Conservation (phyloP, 2,888 invertebrate species). For the Lasioglossum figueresi region DNA sequence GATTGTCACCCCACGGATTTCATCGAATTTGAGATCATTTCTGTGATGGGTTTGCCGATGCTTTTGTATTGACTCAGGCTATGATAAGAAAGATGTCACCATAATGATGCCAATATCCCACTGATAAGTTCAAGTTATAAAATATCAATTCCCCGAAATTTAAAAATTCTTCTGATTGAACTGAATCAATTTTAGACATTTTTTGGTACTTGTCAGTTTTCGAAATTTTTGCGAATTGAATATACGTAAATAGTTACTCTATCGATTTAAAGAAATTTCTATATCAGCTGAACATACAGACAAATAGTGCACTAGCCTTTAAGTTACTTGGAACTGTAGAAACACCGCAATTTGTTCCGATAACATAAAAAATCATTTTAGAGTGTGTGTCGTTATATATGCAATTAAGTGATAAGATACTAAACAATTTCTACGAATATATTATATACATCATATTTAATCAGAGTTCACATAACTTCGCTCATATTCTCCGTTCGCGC, state of each 20-base stretch:
- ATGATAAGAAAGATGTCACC: background rate
- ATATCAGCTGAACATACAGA: background rate
- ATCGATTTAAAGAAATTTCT: background rate
- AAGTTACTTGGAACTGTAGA: background rate
- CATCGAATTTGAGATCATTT: background rate
- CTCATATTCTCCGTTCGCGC: background rate
- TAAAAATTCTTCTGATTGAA: background rate
- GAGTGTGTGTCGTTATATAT: background rate
- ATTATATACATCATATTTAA: background rate
- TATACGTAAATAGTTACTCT: background rate
- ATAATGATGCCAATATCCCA: background rate
- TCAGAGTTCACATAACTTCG: background rate
- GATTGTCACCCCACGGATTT: background rate
- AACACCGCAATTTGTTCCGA: background rate
- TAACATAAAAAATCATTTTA: background rate
- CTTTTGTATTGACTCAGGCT: background rate
- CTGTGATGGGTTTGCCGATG: background rate
- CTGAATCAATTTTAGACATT: background rate
- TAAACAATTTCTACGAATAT: background rate
- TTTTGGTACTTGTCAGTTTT: background rate
- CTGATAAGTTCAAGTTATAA: background rate
- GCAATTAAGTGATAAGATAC: too few species aligned
- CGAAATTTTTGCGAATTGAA: background rate
- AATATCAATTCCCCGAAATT: background rate
- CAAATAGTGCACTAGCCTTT: background rate